Percentiles rank a stretch among this genome's conserved stretches.
phyloP scores from a whole-genome alignment of 2,797 vertebrate species.

The Threskiornis aethiopicus region DNA sequence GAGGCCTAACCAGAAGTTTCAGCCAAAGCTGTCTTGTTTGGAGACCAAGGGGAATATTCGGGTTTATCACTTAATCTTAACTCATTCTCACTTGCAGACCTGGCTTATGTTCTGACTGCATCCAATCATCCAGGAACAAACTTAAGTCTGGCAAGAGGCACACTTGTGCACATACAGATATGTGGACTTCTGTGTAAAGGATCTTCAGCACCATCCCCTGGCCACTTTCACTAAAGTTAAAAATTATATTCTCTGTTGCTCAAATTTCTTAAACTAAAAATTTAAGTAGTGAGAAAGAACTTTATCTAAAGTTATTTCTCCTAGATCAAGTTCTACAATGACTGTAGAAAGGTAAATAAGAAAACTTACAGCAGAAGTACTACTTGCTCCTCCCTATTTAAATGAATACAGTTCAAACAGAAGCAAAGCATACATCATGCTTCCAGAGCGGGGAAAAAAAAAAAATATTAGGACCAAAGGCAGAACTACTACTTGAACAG shows the following conservation, averaged over 20 bases:
- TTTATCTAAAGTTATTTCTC: background rate
- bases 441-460: background rate
- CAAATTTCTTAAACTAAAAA: background rate
- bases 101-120: background rate
- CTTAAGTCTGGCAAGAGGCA: background rate
- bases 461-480: background rate
- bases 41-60: background rate
- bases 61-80: background rate
- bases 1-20: background rate
- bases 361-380: background rate
- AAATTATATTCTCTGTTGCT: background rate
- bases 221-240: background rate
- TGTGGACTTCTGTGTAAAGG: background rate
- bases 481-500: background rate
- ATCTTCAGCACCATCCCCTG: background rate
- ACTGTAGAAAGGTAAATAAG: background rate
- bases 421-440: background rate
- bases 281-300: background rate
- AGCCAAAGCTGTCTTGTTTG: background rate
- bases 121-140: background rate
- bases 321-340: background rate
- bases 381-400: background rate
- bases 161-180: rapidly evolving
- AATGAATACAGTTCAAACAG: background rate
- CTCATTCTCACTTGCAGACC: background rate